Evolutionary conservation across 2,888 invertebrate genomes (phyloP), one percentile per base, ranked within the genome.

Genomic region (Synanthedon formicaeformis): DNA sequence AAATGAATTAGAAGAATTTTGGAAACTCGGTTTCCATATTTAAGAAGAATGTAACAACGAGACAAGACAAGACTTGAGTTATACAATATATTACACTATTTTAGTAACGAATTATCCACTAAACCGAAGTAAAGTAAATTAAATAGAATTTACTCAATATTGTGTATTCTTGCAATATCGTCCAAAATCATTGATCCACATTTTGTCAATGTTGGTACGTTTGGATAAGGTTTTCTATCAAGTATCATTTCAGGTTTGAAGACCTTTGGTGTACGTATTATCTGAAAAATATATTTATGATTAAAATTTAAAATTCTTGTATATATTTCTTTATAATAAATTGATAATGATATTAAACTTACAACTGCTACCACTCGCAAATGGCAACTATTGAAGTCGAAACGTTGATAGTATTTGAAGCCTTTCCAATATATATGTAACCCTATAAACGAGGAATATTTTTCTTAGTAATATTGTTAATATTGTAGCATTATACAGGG

Each of bases 321-420:
- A n/a, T n/a, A n/a, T n/a, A 27, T 10, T 34, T 8, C 10, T 2
- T 18, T 50, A 18, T 5, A 11, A 1, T 50, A 16, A 50, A 2
- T 2, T 16, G 50, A 10, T 16, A 16, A 13, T 49, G 12, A 14
- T 14, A 4, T 18, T 18, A 12, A 50, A 12, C 53, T 50, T 64
- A 82, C 81, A n/a, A 79, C 77, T 3, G 65, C 60, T 2, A 73
- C 67, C 58, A 75, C 65, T 41, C 67, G 67, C 61, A 82, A 57
- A 2, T 64, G 54, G 53, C 62, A 64, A 41, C 71, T 60, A 10
- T 70, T 60, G 48, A 78, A 82, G 56, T 82, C 58, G 75, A 76
- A 81, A 18, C 80, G 57, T 13, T 67, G 57, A 48, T 76, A 75
- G 52, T 74, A 81, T 56, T 78, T 78, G 56, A 67, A 77, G 3